phyloP scores from a whole-genome alignment of 2,888 invertebrate species.

The Meghimatium bilineatum region DNA sequence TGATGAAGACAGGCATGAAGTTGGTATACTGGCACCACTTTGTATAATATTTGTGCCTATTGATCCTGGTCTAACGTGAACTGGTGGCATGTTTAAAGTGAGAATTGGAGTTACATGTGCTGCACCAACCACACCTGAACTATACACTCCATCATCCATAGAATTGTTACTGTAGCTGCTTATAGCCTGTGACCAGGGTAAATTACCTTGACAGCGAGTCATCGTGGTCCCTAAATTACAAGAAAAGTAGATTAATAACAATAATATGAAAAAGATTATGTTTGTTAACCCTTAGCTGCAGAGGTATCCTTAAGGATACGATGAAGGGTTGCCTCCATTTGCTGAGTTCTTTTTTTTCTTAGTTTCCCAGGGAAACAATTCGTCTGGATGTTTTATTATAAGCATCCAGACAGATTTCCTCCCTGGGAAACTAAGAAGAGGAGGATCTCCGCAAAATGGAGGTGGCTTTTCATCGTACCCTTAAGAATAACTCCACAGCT shows the following conservation, averaged over 20 bases:
- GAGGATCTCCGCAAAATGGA: too few species aligned
- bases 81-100: slow-evolving; percentile 40
- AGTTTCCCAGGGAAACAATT: too few species aligned
- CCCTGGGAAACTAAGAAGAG: too few species aligned
- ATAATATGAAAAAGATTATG: too few species aligned
- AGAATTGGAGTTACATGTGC: slow-evolving; percentile 26
- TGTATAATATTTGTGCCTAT: slow-evolving; percentile 58
- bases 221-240: slow-evolving; percentile 34
- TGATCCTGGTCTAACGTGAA: slow-evolving; percentile 41
- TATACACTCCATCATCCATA: not conserved
- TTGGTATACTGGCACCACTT: slow-evolving; percentile 64
- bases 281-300: too few species aligned
- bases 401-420: too few species aligned
- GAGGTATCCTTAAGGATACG: too few species aligned
- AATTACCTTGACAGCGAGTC: slow-evolving; percentile 35
- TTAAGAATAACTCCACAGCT: too few species aligned
- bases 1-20: slow-evolving; percentile 46
- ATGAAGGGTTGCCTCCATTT: too few species aligned
- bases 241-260: not conserved
- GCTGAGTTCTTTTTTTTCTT: too few species aligned
- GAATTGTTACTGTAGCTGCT: slow-evolving; percentile 13
- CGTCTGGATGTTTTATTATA: too few species aligned
- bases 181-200: slow-evolving; percentile 23
- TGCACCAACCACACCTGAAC: not conserved
- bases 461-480: too few species aligned